Evolutionary conservation across 2,113 vertebrate genomes (phyloP), one percentile per base, ranked within the genome.

Genomic region (Stomatorhinus ivindoensis): DNA sequence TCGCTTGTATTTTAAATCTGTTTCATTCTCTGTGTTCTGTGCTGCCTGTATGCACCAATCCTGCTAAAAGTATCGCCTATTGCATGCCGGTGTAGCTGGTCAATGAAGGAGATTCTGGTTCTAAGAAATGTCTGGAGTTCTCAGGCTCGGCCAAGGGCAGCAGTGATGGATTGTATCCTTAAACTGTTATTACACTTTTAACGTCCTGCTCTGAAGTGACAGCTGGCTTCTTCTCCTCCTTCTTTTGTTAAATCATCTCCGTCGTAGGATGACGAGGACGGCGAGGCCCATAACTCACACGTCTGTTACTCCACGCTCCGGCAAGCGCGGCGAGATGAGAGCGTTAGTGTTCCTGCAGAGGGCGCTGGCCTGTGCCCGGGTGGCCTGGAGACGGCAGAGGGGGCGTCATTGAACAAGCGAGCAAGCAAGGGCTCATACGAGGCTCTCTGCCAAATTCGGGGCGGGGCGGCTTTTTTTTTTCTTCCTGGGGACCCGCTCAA

Each of bases 121-220:
- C 96, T 96, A 93, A 95, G 95, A 97, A 97, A 97, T 95, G 95
- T 96, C 97, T 97, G 96, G 97, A 96, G 95, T 96, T 95, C 93
- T 91, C 94, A 94, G 92, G 92, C 50, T 93, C 95, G 94, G 95
- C 95, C 94, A 96, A 95, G 94, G 96, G 95, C 94, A 95, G 97
- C 96, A 94, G 96, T 99, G 98, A 99, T 98, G 96, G 98, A 99
- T 99, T 97, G 95, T 97, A 96, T 98, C 97, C 97, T 96, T 98
- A 98, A 98, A 96, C 97, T 97, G 97, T 98, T 99, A 97, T 97
- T 99, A 98, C 97, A 97, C 94, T 94, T 98, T 97, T 97, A 98
- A 98, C 97, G 97, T 96, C 95, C 95, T 95, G 95, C 95, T 96
- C 94, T 93, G 95, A 95, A 96, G 93, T 95, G 95, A 98, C 97